Base-by-base conservation (phyloP, 2,797 vertebrate species). In the Moxostoma hubbsi region DNA sequence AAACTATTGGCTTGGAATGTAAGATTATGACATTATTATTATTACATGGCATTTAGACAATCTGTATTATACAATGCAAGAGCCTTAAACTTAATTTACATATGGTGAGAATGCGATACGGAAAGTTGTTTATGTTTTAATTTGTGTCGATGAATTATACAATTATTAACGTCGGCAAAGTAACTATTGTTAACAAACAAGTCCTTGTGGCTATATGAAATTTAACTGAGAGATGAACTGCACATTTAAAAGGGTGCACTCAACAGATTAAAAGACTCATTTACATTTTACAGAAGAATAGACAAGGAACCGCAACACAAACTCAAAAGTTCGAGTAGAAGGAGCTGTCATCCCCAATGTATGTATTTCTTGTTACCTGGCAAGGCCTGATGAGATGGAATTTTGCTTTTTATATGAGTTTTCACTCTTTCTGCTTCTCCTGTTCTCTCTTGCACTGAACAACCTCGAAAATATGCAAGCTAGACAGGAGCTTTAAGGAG, bases 391-490 rank as follows among this genome's bases (percentile, higher is more conserved):
- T 71, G 70, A 58, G 18, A 72, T 5, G 46, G 6, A 51, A 9
- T 16, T 36, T 57, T 65, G 16, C 69, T 51, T 36, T 78, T 82
- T 63, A 75, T 46, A 68, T n/a, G 73, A 80, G 50, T 51, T 70
- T 69, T 55, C 24, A 65, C 18, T 64, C 50, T 47, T 75, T 72
- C 16, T 16, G 4, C 43, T 49, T 73, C 66, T 62, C 54, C 2
- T 15, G 58, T 43, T 62, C 62, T 73, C 50, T 43, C 66, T 62
- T 61, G 10, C 58, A 59, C 67, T 47, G 18, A 79, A 84, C 5
- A 74, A 85, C 84, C 84, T 84, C 80, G 76, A 74, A 81, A 85
- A 61, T 73, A 74, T 65, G 63, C 69, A 67, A 77, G 71, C 72
- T 66, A 58, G 57, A 65, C 61, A 71, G 77, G 65, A 55, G 47